A percentile compares a stretch with the other conserved stretches of the same genome.
These are phyloP conservation scores for Parelbella ahira DNA, from an alignment of 2,888 invertebrate species.

Conservation along the genomic window DNA sequence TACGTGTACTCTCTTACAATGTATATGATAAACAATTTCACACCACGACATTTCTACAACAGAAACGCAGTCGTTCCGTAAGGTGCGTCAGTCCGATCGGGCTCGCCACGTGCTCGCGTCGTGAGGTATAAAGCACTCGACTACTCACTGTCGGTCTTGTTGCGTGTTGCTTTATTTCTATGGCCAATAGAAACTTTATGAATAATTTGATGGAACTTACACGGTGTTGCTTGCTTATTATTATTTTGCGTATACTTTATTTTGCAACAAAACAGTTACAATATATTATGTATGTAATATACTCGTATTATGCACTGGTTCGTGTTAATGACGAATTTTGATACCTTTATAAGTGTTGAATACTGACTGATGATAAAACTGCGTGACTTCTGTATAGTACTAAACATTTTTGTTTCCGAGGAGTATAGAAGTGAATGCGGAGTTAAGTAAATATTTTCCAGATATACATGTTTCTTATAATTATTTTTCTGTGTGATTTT, in stretches of 20 bases:
- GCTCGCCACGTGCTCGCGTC: conserved; percentile 49
- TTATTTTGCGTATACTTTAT: conserved; percentile 20
- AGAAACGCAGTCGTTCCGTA: conserved; percentile 69
- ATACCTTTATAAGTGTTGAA: too few relatives aligned
- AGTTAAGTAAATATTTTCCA: too few relatives aligned
- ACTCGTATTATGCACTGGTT: too few relatives aligned
- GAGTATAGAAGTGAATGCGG: too few relatives aligned
- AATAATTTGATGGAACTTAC: conserved; percentile 9
- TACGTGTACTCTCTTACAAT: too few relatives aligned
- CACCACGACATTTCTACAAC: conserved; percentile 39
- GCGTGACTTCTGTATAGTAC: too few relatives aligned
- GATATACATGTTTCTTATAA: too few relatives aligned
- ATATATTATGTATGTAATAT: too few relatives aligned
- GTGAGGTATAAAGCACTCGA: conserved; percentile 42
- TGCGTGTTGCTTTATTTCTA: conserved; percentile 36
- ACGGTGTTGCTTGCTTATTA: conserved; percentile 18
- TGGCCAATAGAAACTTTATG: conserved; percentile 31
- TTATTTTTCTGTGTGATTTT: too few relatives aligned
- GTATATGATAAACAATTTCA: conserved; percentile 17
- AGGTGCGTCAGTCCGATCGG: conserved; percentile 72
- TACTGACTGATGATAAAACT: too few relatives aligned
- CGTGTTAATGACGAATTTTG: too few relatives aligned
- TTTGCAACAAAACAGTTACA: conserved; percentile 1
- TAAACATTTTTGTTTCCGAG: too few relatives aligned
- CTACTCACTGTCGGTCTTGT: conserved; percentile 35